These are phyloP conservation scores for Drosophila mimica DNA, from an alignment of 2,888 invertebrate genomes.

Conservation along the genomic window DNA sequence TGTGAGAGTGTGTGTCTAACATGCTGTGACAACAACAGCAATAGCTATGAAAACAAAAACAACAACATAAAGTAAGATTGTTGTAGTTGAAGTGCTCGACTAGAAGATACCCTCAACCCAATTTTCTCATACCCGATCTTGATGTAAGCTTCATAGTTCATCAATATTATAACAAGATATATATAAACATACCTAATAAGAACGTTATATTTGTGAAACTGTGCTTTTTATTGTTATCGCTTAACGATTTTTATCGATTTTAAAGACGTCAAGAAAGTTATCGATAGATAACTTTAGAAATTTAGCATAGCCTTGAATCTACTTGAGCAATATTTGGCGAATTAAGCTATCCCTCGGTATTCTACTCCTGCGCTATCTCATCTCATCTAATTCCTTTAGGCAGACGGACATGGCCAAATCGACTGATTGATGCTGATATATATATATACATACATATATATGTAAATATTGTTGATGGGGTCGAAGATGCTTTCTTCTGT, in stretches of 20 bases:
- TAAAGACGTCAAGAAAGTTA: not conserved
- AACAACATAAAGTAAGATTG: conserved; percentile 5
- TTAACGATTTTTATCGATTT: not conserved
- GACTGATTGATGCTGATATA: not conserved
- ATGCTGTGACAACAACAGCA: conserved; percentile 45
- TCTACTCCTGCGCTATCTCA: not conserved
- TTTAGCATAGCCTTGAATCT: not conserved
- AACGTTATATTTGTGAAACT: not conserved
- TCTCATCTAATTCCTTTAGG: not conserved
- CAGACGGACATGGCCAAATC: not conserved
- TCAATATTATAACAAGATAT: not conserved
- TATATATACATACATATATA: not conserved
- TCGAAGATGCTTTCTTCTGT: not conserved
- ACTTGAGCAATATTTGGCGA: not conserved
- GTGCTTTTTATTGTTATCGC: not conserved
- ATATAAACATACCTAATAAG: not conserved
- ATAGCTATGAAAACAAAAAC: conserved; percentile 24
- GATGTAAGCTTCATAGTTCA: not conserved
- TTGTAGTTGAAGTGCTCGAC: not conserved
- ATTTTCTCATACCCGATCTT: not conserved
- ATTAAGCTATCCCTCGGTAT: not conserved
- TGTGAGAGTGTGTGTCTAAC: conserved; percentile 14
- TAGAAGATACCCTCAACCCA: not conserved
- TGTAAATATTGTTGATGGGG: not conserved
- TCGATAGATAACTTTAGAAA: not conserved